Evolutionary conservation across 2,113 vertebrate genomes (phyloP).

Genomic region (Serinus canaria): DNA sequence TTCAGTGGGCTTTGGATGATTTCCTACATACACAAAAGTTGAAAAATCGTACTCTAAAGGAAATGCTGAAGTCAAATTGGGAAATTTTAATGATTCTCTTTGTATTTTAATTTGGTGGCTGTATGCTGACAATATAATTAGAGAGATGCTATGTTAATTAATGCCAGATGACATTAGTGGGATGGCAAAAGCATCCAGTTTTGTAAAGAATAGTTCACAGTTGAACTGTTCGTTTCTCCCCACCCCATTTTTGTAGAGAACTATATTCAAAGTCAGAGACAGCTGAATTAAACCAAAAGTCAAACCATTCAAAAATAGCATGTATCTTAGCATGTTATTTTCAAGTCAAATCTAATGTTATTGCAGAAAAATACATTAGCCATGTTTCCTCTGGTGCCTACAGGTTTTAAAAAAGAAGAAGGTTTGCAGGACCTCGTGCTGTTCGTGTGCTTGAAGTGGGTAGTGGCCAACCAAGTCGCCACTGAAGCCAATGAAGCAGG

Average conservation of each 20-base stretch:
- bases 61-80: neutral
- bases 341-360: neutral
- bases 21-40: constrained; percentile 31
- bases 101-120: constrained; percentile 43
- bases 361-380: neutral
- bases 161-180: constrained; percentile 35
- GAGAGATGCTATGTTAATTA: constrained; percentile 40
- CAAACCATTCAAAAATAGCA: neutral
- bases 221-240: neutral
- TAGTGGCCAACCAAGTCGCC: neutral
- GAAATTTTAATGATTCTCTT: constrained; percentile 14
- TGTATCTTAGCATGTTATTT: neutral
- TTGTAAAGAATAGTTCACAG: constrained; percentile 16
- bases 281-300: neutral
- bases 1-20: constrained; percentile 35
- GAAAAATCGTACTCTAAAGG: neutral
- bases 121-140: constrained; percentile 53
- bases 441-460: neutral
- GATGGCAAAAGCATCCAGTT: constrained; percentile 4
- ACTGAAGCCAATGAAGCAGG: neutral
- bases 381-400: neutral
- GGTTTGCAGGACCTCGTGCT: neutral
- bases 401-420: neutral
- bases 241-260: neutral
- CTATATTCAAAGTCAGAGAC: neutral